A percentile compares a stretch with the other conserved stretches of the same genome.
phyloP scores from a whole-genome alignment of 2,888 invertebrate species.

The Chaetogeoica ovagalla region DNA sequence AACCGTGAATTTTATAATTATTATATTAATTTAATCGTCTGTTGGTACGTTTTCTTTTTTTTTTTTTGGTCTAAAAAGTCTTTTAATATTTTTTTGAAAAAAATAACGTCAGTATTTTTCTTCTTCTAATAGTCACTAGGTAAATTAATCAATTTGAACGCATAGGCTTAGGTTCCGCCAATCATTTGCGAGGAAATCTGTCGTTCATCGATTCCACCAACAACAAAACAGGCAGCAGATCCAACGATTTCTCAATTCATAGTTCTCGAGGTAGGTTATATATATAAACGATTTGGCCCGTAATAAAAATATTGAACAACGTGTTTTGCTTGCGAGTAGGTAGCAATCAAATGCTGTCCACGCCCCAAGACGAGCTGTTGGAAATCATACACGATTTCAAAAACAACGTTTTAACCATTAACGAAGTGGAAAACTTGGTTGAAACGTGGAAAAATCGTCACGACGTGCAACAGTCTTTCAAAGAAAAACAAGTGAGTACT shows the following conservation, averaged over 20 bases:
- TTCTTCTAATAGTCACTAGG: no score
- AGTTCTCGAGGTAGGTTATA: slow-evolving; percentile 27
- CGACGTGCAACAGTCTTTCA: slow-evolving; percentile 82
- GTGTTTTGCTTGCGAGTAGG: slow-evolving; percentile 10
- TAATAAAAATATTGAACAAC: not conserved
- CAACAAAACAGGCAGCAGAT: slow-evolving; percentile 1
- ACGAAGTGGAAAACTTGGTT: slow-evolving; percentile 81
- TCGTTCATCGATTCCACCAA: not conserved
- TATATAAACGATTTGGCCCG: not conserved
- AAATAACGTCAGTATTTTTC: no score
- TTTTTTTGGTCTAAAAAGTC: no score
- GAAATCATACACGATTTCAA: slow-evolving; percentile 89
- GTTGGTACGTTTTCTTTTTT: no score
- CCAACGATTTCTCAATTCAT: not conserved
- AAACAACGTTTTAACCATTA: slow-evolving; percentile 82
- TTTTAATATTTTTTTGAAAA: no score
- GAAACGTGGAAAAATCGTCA: slow-evolving; percentile 85
- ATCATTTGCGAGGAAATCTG: slow-evolving; percentile 20
- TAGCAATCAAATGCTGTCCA: slow-evolving; percentile 31
- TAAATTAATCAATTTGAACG: no score
- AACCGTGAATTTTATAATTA: no score
- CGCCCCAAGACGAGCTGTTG: slow-evolving; percentile 73
- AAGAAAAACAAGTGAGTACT: slow-evolving; percentile 68
- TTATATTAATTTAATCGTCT: no score
- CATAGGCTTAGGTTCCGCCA: slow-evolving; percentile 32